Conservation (phyloP, 2,888 invertebrate genomes). For the Polydrusus tereticollis region DNA sequence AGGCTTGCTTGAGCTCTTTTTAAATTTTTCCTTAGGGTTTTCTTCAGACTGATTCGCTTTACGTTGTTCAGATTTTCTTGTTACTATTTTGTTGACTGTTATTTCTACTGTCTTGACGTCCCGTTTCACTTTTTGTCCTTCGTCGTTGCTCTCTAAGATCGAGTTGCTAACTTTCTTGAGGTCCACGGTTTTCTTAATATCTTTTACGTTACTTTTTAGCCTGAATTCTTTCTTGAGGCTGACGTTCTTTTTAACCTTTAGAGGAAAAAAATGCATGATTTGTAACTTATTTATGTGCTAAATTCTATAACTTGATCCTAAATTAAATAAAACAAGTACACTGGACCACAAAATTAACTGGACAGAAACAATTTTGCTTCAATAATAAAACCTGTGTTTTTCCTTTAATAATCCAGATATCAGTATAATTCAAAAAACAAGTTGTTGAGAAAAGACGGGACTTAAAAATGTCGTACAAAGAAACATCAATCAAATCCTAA, state of each 20-base stretch:
- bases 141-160: constrained; percentile 29
- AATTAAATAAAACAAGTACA: too few relatives aligned
- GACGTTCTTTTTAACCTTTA: constrained; percentile 40
- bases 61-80: constrained; percentile 35
- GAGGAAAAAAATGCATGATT: background rate
- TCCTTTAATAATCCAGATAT: too few relatives aligned
- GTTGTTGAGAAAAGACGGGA: too few relatives aligned
- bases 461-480: too few relatives aligned
- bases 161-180: constrained; percentile 42
- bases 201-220: constrained; percentile 35
- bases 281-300: too few relatives aligned
- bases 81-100: constrained; percentile 44
- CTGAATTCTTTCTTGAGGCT: constrained; percentile 43
- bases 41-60: constrained; percentile 1
- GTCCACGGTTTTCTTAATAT: constrained; percentile 46
- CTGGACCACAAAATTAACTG: too few relatives aligned
- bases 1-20: background rate
- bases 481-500: too few relatives aligned
- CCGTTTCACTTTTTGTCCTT: constrained; percentile 29
- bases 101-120: constrained; percentile 35
- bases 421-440: too few relatives aligned
- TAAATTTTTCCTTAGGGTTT: constrained; percentile 21
- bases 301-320: too few relatives aligned
- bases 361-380: too few relatives aligned
- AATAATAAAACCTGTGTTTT: too few relatives aligned